Conservation (phyloP, 2,888 invertebrate genomes). For the Thymelicus sylvestris region DNA sequence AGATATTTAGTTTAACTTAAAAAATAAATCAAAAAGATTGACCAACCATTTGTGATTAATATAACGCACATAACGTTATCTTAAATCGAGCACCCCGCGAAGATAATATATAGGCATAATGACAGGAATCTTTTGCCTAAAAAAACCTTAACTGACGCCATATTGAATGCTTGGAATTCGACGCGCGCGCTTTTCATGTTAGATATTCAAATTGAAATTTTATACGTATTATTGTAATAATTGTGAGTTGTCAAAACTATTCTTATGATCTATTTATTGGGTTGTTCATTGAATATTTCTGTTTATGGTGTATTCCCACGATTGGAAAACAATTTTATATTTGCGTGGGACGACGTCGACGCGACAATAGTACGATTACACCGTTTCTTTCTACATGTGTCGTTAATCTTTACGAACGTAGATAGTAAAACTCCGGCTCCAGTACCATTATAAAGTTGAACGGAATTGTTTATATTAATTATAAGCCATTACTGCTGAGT, state of each 20-base stretch:
- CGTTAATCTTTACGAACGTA: conserved; percentile 38
- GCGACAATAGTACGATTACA: conserved; percentile 44
- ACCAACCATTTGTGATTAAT: conserved; percentile 50
- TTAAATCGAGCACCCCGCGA: conserved; percentile 67
- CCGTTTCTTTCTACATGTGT: conserved; percentile 43
- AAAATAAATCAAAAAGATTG: conserved; percentile 28
- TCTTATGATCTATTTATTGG: conserved; percentile 47
- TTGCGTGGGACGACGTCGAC: conserved; percentile 42
- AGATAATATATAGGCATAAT: conserved; percentile 72
- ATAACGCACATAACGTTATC: conserved; percentile 60
- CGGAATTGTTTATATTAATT: conserved; percentile 25
- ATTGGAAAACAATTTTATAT: conserved; percentile 41
- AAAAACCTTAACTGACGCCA: conserved; percentile 62
- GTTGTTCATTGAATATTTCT: conserved; percentile 38
- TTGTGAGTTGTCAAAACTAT: conserved; percentile 43
- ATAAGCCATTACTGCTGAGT: neutral
- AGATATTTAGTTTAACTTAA: neutral
- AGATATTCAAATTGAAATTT: conserved; percentile 56
- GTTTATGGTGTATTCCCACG: conserved; percentile 39
- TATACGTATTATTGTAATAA: conserved; percentile 46
- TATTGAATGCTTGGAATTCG: conserved; percentile 68
- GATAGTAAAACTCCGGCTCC: conserved; percentile 22
- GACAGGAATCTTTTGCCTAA: conserved; percentile 68
- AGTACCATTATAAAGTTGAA: conserved; percentile 16
- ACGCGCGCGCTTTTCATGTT: conserved; percentile 62